phyloP scores from a whole-genome alignment of 1,140 invertebrate species.

The Nasonia vitripennis region DNA sequence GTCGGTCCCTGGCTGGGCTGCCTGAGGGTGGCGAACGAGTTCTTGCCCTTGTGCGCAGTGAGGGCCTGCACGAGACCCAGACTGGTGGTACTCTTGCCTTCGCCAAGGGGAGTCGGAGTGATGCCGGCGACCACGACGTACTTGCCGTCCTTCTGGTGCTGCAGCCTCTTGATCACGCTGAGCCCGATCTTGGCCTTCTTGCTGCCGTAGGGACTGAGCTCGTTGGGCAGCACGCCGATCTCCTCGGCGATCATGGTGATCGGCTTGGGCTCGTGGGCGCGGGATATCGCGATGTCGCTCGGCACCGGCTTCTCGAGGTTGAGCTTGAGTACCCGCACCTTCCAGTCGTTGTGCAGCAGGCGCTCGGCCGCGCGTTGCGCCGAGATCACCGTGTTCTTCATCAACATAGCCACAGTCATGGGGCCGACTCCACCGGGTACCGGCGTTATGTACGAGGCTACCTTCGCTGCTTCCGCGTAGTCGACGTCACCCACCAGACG shows the following conservation, averaged over 20 bases:
- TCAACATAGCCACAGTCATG: slow-evolving; percentile 99
- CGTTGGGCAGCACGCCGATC: slow-evolving; percentile 87
- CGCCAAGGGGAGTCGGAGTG: slow-evolving; percentile 97
- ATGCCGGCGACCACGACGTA: slow-evolving; percentile 98
- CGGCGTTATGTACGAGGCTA: slow-evolving; percentile 94
- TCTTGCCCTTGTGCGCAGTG: slow-evolving; percentile 87
- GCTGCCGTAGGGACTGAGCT: slow-evolving; percentile 93
- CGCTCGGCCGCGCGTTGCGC: slow-evolving; percentile 81
- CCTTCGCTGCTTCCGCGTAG: slow-evolving; percentile 85
- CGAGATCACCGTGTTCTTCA: slow-evolving; percentile 94
- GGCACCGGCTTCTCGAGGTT: slow-evolving; percentile 81
- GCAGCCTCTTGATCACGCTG: slow-evolving; percentile 85
- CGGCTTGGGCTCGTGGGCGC: slow-evolving; percentile 91
- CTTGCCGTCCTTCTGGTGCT: slow-evolving; percentile 85
- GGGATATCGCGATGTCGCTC: slow-evolving; percentile 93
- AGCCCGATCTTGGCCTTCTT: slow-evolving; percentile 97
- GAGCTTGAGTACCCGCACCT: slow-evolving; percentile 78
- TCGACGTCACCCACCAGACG: slow-evolving; percentile 96
- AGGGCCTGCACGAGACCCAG: slow-evolving; percentile 96
- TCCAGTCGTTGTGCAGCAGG: slow-evolving; percentile 79
- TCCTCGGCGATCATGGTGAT: slow-evolving; percentile 87
- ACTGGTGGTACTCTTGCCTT: slow-evolving; percentile 97
- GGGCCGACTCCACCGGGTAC: slow-evolving; percentile 99
- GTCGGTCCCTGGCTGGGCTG: slow-evolving; percentile 99
- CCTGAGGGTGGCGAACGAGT: slow-evolving; percentile 96